Percentiles rank a stretch among this genome's conserved stretches.
Conservation (phyloP, 1,140 invertebrate species). For the Drosophila takahashii region DNA sequence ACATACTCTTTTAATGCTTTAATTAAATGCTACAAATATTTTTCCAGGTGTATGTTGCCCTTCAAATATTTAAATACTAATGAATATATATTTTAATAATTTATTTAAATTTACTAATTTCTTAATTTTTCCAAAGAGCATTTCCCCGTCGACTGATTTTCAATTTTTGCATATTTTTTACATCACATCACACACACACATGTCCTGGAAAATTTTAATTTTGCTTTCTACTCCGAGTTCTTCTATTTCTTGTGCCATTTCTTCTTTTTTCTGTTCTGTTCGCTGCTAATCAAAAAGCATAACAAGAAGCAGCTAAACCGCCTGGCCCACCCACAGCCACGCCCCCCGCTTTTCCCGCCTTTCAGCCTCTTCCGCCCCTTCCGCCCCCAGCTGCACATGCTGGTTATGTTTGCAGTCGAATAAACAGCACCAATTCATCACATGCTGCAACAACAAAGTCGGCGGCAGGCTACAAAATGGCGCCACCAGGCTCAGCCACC, state of each 20-base stretch:
- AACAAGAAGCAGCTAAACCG: slow-evolving; percentile 48
- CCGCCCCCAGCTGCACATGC: slow-evolving; percentile 47
- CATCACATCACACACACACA: slow-evolving; percentile 28
- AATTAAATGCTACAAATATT: neutral
- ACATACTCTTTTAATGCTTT: no score
- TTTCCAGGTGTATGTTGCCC: no score
- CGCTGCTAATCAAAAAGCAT: slow-evolving; percentile 77
- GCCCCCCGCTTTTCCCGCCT: neutral
- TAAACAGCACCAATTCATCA: slow-evolving; percentile 82
- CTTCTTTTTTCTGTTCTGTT: slow-evolving; percentile 6
- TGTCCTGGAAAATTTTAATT: slow-evolving; percentile 60
- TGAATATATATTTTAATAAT: neutral
- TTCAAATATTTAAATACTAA: neutral
- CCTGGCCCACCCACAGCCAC: slow-evolving; percentile 9
- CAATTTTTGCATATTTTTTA: slow-evolving; percentile 4
- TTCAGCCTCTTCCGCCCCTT: no score
- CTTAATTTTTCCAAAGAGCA: neutral
- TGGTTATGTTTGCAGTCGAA: slow-evolving; percentile 80
- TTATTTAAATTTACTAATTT: neutral
- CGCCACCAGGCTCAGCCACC: slow-evolving; percentile 16
- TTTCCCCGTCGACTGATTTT: neutral
- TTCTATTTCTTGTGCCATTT: slow-evolving; percentile 20
- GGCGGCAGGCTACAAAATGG: slow-evolving; percentile 30
- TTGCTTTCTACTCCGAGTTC: slow-evolving; percentile 23
- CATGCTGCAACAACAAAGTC: slow-evolving; percentile 47